Conservation (phyloP, 2,888 invertebrate species). For the Panopea generosa region DNA sequence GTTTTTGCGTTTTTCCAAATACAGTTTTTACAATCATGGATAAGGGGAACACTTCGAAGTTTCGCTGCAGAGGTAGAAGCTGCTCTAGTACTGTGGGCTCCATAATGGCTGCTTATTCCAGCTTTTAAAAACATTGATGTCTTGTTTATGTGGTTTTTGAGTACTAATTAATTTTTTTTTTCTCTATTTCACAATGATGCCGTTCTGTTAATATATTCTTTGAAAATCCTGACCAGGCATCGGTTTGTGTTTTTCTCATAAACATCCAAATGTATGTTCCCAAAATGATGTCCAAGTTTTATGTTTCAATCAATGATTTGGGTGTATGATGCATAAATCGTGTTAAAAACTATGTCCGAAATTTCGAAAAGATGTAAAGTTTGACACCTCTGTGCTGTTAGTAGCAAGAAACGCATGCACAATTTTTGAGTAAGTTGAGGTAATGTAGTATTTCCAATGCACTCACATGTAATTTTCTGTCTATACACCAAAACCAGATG, state of each 20-base stretch:
- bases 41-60: constrained; percentile 9
- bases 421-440: no score
- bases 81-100: constrained; percentile 31
- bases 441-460: not conserved
- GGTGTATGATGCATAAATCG: no score
- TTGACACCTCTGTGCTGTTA: no score
- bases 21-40: constrained; percentile 27
- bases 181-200: not conserved
- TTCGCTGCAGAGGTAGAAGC: constrained; percentile 29
- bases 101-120: constrained; percentile 28
- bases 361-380: no score
- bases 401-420: no score
- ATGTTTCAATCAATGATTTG: no score
- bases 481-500: no score
- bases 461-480: constrained; percentile 1
- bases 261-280: no score
- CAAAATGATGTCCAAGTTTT: no score
- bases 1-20: constrained; percentile 36
- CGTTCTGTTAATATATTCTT: constrained; percentile 24
- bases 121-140: constrained; percentile 14
- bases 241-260: no score
- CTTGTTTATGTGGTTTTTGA: constrained; percentile 27
- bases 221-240: not conserved
- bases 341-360: no score
- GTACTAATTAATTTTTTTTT: constrained; percentile 21